Base-by-base conservation (phyloP, 2,888 invertebrate species). In the Lasioglossum villosulum region DNA sequence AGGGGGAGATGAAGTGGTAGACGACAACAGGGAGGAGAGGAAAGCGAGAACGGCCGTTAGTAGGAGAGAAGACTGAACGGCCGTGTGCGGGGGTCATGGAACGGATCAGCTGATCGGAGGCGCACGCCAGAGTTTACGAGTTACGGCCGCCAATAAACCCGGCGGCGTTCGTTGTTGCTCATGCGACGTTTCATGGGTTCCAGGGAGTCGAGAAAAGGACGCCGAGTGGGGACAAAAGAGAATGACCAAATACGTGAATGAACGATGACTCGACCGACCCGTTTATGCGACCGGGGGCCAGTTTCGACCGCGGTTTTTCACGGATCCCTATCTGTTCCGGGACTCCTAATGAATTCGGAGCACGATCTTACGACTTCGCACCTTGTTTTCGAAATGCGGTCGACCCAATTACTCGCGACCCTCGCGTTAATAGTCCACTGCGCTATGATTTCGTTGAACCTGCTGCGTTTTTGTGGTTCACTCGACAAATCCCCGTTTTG, bases 101-200 rank as follows among this genome's bases (percentile, higher is more conserved):
- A 95, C 93, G 94, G 93, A 95, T 95, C 95, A 95, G 95, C 95
- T 95, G 95, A 95, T 95, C 95, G 94, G 93, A 94, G 94, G 93
- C 94, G 95, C 94, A 94, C 95, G 94, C 93, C 93, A 93, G 93
- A 93, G 93, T 95, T 95, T 95, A 95, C 95, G 95, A 95, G 95
- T 95, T 95, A 95, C 95, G 94, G 94, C 94, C 94, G 94, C 94
- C 95, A 95, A 95, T 95, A 95, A 95, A 95, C 94, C 93, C 93
- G 92, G 93, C 92, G 93, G 92, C 92, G 93, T 93, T 93, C 93
- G 93, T 93, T 94, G 94, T 94, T 93, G 93, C 92, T 93, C 92
- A 91, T 91, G 92, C 93, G 93, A 94, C 93, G 94, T 92, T 94
- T 92, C 93, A 93, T 92, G 91, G 93, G 92, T 89, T 90, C 86